These are phyloP conservation scores for Corythoichthys intestinalis DNA, from an alignment of 2,113 vertebrate genomes.

Conservation along the genomic window DNA sequence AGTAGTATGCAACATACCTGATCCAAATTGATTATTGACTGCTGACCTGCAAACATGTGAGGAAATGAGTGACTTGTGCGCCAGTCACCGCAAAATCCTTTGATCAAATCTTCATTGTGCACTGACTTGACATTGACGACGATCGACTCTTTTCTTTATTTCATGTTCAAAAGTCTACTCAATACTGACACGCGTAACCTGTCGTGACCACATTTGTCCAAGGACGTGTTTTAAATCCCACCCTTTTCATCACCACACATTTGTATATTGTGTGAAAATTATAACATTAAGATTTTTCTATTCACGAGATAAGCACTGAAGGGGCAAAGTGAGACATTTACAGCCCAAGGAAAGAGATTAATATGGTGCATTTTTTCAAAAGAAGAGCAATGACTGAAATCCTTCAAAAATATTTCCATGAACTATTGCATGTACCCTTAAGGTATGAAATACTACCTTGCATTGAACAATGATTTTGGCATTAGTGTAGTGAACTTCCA, in stretches of 20 bases:
- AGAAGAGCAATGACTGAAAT: background rate
- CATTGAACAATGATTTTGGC: conserved; percentile 12
- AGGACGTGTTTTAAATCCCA: background rate
- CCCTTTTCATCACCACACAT: background rate
- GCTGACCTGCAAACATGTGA: no score
- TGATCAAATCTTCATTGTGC: no score
- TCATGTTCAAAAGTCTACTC: background rate
- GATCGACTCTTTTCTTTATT: background rate
- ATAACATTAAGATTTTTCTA: background rate
- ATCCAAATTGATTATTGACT: no score
- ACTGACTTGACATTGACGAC: no score
- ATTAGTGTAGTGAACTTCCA: conserved; percentile 10
- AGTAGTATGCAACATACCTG: no score
- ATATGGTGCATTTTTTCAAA: conserved; percentile 1
- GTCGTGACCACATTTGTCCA: background rate
- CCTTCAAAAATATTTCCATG: background rate
- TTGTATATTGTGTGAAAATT: background rate
- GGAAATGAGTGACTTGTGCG: no score
- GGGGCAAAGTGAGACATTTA: conserved; percentile 1
- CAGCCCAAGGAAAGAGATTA: background rate
- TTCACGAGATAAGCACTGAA: conserved; percentile 1
- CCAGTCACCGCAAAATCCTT: no score
- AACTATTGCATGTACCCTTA: background rate
- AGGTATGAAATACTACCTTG: conserved; percentile 9
- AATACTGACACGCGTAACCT: background rate